Percentiles rank a stretch among this genome's conserved stretches.
Conservation (phyloP, 2,888 invertebrate genomes). For the Mimumesa dahlbomi region DNA sequence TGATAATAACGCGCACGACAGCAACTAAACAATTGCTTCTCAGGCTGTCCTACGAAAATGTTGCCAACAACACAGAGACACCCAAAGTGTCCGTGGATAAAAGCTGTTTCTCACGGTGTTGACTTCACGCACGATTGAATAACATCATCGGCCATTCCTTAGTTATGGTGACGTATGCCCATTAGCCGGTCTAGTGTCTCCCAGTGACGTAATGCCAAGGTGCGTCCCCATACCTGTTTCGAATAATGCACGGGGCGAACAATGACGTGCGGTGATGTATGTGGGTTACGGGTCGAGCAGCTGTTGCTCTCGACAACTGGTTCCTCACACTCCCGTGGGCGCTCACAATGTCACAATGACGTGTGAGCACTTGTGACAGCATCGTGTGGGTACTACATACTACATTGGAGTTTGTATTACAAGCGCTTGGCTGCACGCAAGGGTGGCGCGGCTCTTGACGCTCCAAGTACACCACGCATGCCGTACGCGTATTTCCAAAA, state of each 20-base stretch:
- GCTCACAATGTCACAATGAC: conserved; percentile 78
- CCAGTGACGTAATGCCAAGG: conserved; percentile 65
- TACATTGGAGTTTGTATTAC: conserved; percentile 75
- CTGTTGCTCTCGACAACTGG: conserved; percentile 77
- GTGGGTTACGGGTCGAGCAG: conserved; percentile 79
- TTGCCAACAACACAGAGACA: no score
- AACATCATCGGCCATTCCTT: conserved; percentile 55
- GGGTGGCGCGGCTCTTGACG: conserved; percentile 75
- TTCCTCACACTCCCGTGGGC: conserved; percentile 75
- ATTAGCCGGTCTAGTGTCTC: conserved; percentile 62
- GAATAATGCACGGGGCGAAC: conserved; percentile 75
- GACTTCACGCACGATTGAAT: conserved; percentile 49
- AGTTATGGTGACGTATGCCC: conserved; percentile 65
- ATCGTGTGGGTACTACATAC: conserved; percentile 73
- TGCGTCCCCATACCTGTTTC: conserved; percentile 72
- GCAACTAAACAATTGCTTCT: no score
- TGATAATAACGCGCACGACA: no score
- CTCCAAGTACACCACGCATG: conserved; percentile 50
- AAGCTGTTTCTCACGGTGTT: conserved; percentile 23
- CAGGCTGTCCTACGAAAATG: no score
- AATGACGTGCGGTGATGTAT: conserved; percentile 79
- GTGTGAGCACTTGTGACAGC: conserved; percentile 78
- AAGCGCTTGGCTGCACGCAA: conserved; percentile 74
- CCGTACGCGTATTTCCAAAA: conserved; percentile 49
- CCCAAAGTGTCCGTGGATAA: background rate